Base-by-base conservation (phyloP, 1,140 invertebrate species). In the Micrasema longulum region DNA sequence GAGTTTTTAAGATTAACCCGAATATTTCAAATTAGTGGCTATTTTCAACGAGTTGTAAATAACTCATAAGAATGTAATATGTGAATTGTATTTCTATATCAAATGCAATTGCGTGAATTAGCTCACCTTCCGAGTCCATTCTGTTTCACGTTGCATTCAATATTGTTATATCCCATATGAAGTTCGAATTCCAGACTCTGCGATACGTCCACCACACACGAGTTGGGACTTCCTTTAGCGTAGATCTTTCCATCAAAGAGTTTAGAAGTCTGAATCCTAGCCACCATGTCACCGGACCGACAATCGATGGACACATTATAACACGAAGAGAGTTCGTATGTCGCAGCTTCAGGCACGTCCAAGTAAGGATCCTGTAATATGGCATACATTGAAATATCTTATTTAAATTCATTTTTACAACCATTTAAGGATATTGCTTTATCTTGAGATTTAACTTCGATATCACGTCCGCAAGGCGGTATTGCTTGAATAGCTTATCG, bases 281-380 rank as follows among this genome's bases (percentile, higher is more conserved):
- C 95, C 36, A 96, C 89, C 96, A 97, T 97, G 79, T 97, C 95
- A 48, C 93, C 92, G 1, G 94, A 92, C 47, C 93, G 88, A 78
- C 96, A 97, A 80, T 96, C 94, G 76, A 97, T 95, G 76, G 92
- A 95, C 16, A 97, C 94, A 82, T 97, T 97, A 87, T 97, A 97
- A 81, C 95, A 97, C 5, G 95, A 95, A 72, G 93, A 93, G 53
- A 97, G 84, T 84, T 97, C 95, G 82, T 96, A 97, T 7, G 95
- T 97, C 1, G 93, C 91, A 9, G 93, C 93, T 83, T 95, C 95
- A 0, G 93, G 91, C 6, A 96, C 93, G 75, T 95, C 93, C 47
- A 97, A 85, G 81, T 96, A 97, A 1, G 95, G 94, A 78, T 96
- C 94, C 88, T 94, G 82, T 38, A 20, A 53, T 2, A 0, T n/a